Evolutionary conservation across 2,113 vertebrate species (phyloP).

Genomic region (Parotia lawesii): DNA sequence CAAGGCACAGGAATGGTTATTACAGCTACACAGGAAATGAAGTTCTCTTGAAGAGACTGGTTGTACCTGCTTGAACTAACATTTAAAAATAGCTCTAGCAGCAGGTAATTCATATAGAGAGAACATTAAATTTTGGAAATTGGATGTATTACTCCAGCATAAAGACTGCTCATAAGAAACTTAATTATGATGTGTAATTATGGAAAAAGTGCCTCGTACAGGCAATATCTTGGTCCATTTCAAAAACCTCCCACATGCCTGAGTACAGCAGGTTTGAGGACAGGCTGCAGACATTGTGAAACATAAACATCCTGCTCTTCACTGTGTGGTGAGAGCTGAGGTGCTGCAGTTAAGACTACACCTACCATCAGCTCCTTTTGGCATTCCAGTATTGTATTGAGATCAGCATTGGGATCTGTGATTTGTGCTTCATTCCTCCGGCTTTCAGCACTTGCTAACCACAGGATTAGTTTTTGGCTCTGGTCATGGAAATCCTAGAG

Average conservation of each 20-base stretch:
- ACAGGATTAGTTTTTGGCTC: slow-evolving; percentile 83
- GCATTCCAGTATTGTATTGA: slow-evolving; percentile 58
- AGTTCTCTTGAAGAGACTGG: background rate
- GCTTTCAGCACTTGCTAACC: slow-evolving; percentile 80
- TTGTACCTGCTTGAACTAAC: background rate
- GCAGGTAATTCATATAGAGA: background rate
- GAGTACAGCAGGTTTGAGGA: background rate
- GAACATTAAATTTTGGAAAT: background rate
- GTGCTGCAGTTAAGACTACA: background rate
- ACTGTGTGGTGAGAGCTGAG: background rate
- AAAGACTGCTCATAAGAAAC: background rate
- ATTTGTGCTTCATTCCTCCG: slow-evolving; percentile 58
- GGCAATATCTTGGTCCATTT: background rate
- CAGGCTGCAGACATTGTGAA: background rate
- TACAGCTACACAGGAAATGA: background rate
- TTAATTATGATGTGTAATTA: background rate
- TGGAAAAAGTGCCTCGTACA: background rate
- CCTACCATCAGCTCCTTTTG: slow-evolving; percentile 77
- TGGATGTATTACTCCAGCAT: background rate
- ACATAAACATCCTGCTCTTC: background rate
- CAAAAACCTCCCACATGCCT: background rate
- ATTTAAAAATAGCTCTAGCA: background rate
- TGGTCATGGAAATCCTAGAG: slow-evolving; percentile 86
- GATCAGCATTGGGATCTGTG: slow-evolving; percentile 41
- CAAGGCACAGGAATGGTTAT: background rate